Percentiles rank a stretch among this genome's conserved stretches.
These are phyloP conservation scores for Plebejus melissa DNA, from an alignment of 2,888 invertebrate genomes.

Conservation along the genomic window DNA sequence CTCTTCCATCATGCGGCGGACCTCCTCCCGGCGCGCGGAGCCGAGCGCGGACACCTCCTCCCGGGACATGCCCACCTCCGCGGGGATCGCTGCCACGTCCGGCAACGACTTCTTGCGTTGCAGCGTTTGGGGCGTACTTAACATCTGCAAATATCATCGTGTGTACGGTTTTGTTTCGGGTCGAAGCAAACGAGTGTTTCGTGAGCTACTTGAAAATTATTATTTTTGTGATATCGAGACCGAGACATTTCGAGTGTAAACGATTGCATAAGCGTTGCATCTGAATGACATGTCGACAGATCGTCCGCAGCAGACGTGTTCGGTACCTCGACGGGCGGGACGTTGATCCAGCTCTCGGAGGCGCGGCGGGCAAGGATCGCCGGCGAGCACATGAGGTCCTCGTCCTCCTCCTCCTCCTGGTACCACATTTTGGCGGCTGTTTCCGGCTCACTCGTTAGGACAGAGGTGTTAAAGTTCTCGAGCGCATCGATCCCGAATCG, in stretches of 20 bases:
- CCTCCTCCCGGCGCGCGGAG: constrained; percentile 95
- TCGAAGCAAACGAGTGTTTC: background rate
- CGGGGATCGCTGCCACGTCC: constrained; percentile 92
- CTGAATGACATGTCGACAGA: background rate
- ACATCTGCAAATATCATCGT: constrained; percentile 77
- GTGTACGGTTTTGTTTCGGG: background rate
- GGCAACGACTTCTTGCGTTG: constrained; percentile 98
- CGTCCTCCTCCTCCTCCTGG: constrained; percentile 89
- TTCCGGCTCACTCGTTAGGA: background rate
- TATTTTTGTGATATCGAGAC: background rate
- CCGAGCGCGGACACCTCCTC: constrained; percentile 97
- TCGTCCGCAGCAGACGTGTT: background rate
- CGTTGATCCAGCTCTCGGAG: constrained; percentile 93
- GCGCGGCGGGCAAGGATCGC: constrained; percentile 91
- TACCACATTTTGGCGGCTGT: constrained; percentile 81
- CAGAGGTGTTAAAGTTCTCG: background rate
- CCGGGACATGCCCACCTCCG: constrained; percentile 90
- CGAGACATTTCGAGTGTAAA: background rate
- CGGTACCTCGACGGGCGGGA: constrained; percentile 91
- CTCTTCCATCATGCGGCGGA: constrained; percentile 94
- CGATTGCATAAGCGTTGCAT: constrained; percentile 24
- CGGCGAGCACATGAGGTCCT: constrained; percentile 91
- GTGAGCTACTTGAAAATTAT: background rate
- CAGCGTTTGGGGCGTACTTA: constrained; percentile 87
- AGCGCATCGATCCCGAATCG: constrained; percentile 5